Evolutionary conservation across 2,888 invertebrate species (phyloP), one percentile per base, ranked within the genome.

Genomic region (Balanococcus diminutus): DNA sequence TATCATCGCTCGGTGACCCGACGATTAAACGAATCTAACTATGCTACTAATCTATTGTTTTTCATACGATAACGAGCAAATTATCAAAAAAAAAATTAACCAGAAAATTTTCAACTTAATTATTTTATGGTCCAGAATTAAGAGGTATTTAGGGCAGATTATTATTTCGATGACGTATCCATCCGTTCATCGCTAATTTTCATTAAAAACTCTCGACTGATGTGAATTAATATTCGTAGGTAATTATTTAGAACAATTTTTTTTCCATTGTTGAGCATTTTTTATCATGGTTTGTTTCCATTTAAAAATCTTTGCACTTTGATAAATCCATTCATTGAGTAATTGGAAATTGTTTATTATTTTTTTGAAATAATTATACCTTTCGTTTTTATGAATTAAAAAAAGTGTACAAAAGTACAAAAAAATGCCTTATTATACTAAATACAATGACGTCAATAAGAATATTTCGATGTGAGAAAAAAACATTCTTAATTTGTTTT

Each of bases 21-120:
- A 32, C 16, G 28, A 32, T 75, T 28, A 67, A 28, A 28, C n/a
- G 19, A 51, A n/a, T n/a, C n/a, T 51, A 51, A 3, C 19, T 19
- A 36, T 75, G 14, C 32, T 75, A 28, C n/a, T 67, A 11, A 75
- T 75, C 75, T 75, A 75, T 75, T 75, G 32, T 75, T 75, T 75
- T 22, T 32, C 36, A n/a, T 36, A 22, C 32, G 28, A 32, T 31
- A 31, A 28, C 67, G 11, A 28, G 14, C 28, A 11, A 3, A 67
- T 51, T 51, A 75, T 75, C 32, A 19, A 75, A 75, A 31, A 75
- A n/a, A 61, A 75, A 31, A 75, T 75, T 22, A 1, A 22, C 75
- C 14, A n/a, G 22, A 32, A 67, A 67, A 28, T 1, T 75, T 32
- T 28, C 6, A 3, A n/a, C 8, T 75, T 32, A 75, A 32, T 75